Evolutionary conservation across 2,888 invertebrate species (phyloP).

Genomic region (Nomada flava): DNA sequence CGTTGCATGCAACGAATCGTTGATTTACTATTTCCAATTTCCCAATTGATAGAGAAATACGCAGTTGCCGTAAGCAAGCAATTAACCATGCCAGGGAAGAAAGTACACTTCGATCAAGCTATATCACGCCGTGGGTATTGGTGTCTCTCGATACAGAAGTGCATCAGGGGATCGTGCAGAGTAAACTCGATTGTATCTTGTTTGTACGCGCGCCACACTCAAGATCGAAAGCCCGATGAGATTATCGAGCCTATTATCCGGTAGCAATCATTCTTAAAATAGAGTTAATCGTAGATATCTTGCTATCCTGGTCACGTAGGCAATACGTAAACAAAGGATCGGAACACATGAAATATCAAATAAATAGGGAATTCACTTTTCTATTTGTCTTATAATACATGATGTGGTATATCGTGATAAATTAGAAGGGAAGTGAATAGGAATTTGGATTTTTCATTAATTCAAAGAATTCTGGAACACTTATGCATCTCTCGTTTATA

Average conservation of each 20-base stretch:
- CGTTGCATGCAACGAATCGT: neutral
- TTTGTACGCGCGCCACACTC: slow-evolving; percentile 59
- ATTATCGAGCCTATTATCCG: slow-evolving; percentile 61
- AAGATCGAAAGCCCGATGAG: slow-evolving; percentile 65
- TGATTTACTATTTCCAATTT: neutral
- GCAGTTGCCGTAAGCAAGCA: slow-evolving; percentile 15
- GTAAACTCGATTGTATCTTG: slow-evolving; percentile 58
- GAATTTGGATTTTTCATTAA: too few relatives aligned
- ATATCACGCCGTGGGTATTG: slow-evolving; percentile 28
- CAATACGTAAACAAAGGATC: slow-evolving; percentile 19
- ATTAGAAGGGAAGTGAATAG: neutral
- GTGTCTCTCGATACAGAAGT: slow-evolving; percentile 37
- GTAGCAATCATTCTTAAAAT: slow-evolving; percentile 71
- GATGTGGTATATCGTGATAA: neutral
- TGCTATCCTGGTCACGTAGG: slow-evolving; percentile 66
- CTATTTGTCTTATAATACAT: neutral
- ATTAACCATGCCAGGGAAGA: slow-evolving; percentile 30
- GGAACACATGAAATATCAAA: neutral
- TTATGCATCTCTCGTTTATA: too few relatives aligned
- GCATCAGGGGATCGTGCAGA: slow-evolving; percentile 36
- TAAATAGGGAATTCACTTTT: neutral
- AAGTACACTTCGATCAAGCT: slow-evolving; percentile 27
- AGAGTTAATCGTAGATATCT: slow-evolving; percentile 72
- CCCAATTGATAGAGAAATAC: slow-evolving; percentile 8
- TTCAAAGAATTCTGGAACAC: too few relatives aligned